Evolutionary conservation across 2,888 invertebrate genomes (phyloP).

Genomic region (Mesoligia furuncula): DNA sequence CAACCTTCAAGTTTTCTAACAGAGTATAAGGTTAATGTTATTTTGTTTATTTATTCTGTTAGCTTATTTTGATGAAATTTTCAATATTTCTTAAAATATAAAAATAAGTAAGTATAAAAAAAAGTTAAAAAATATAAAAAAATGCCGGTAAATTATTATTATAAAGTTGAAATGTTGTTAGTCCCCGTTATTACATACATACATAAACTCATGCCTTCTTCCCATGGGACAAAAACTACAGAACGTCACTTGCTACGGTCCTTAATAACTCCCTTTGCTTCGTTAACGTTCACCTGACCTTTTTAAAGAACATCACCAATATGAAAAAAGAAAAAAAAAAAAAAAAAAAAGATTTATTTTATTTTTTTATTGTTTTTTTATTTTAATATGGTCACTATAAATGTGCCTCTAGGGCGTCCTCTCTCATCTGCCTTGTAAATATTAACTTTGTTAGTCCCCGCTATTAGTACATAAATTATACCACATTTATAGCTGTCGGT

Average conservation of each 20-base stretch:
- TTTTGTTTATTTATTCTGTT: too few species aligned
- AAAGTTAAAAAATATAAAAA: too few species aligned
- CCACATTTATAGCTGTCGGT: conserved; percentile 71
- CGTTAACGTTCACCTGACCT: not conserved
- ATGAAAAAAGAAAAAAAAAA: too few species aligned
- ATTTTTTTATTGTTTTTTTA: too few species aligned
- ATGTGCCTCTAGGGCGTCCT: not conserved
- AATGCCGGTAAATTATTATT: too few species aligned
- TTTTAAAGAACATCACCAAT: not conserved
- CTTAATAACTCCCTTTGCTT: not conserved
- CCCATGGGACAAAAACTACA: not conserved
- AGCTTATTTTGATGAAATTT: too few species aligned
- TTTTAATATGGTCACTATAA: too few species aligned
- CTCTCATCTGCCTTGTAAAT: not conserved
- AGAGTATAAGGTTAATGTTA: too few species aligned
- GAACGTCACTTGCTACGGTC: not conserved
- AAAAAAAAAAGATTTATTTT: too few species aligned
- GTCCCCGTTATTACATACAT: conserved; percentile 31
- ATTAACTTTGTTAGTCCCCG: conserved; percentile 16
- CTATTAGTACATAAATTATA: conserved; percentile 57
- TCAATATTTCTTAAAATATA: too few species aligned
- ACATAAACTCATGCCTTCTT: conserved; percentile 19
- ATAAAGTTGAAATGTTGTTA: conserved; percentile 9
- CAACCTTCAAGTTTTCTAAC: too few species aligned
- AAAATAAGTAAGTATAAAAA: too few species aligned